Evolutionary conservation across 1,140 invertebrate genomes (phyloP), one percentile per base, ranked within the genome.

Genomic region (Trinorchestia longiramus): DNA sequence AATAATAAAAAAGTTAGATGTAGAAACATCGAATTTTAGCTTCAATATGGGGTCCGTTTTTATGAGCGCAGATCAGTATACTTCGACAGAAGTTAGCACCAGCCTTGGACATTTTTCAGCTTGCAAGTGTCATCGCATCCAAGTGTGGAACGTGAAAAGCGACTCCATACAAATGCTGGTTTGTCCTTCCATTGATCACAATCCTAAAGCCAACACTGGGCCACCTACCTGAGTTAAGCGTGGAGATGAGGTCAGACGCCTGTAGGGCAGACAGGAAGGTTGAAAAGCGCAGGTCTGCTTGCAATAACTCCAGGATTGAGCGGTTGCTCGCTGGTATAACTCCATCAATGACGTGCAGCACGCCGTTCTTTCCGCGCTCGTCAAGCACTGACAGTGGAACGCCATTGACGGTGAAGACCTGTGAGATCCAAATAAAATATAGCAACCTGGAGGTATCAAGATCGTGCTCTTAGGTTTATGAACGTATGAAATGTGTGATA

Each of bases 281-380:
- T 19, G 92, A 94, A 40, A 94, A 94, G 36, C 44, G 41, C 6
- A 94, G 40, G 40, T 94, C 43, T 47, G 43, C 43, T 40, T 94
- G 92, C 92, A 94, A 44, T 44, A 45, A 23, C 43, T 94, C 43
- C 43, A 94, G 43, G 43, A 43, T 44, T 6, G 92, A 23, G 43
- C 43, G 43, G 92, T 94, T 94, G 92, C 43, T 44, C 6, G 8
- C 36, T 15, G 92, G 92, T 44, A 94, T 43, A 0, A 94, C 44
- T 28, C 92, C 92, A n/a, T 94, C 92, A 4, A 94, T 94, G 92
- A 94, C 36, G 92, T 94, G 92, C 43, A 94, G 44, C 6, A 94
- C 44, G 43, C 92, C 92, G 92, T 94, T 94, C 36, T 42, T 45
- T 1, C 92, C 92, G 3, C 92, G 92, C 92, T 94, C 92, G 43